Conservation (phyloP, 1,140 invertebrate genomes). For the Piezodorus guildinii region DNA sequence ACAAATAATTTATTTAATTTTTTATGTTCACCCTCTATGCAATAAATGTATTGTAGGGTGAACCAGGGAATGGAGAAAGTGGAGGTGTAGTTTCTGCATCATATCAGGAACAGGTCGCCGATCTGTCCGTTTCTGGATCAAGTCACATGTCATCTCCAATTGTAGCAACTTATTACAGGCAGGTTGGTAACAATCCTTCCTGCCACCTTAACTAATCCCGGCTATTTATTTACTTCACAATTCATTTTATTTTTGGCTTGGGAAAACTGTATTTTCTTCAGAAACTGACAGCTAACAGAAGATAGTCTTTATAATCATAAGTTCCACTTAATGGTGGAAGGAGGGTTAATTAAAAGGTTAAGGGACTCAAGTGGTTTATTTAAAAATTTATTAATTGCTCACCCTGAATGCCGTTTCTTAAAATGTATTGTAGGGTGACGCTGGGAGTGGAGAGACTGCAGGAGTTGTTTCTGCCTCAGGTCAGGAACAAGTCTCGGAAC, state of each 20-base stretch:
- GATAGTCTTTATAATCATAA: no score
- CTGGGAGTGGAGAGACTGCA: conserved; percentile 21
- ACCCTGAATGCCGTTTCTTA: not conserved
- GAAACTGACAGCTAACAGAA: no score
- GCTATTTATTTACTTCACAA: no score
- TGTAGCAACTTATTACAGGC: not conserved
- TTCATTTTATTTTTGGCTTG: no score
- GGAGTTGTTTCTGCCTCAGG: conserved; percentile 25
- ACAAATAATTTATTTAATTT: no score
- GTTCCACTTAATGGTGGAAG: no score
- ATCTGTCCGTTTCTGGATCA: conserved; percentile 24
- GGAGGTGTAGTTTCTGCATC: conserved; percentile 24
- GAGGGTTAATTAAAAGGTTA: no score
- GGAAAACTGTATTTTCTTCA: no score
- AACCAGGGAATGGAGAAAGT: conserved; percentile 21
- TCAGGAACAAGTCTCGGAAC: conserved; percentile 24
- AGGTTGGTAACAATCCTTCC: not conserved
- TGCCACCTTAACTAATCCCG: no score
- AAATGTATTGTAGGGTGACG: conserved; percentile 14
- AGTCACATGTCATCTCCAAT: conserved; percentile 15
- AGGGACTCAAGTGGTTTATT: not conserved
- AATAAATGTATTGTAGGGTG: conserved; percentile 11
- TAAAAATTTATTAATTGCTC: not conserved
- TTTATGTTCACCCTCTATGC: no score
- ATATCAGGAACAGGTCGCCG: conserved; percentile 23